Base-by-base conservation (phyloP, 2,888 invertebrate genomes). In the Therioaphis trifolii region DNA sequence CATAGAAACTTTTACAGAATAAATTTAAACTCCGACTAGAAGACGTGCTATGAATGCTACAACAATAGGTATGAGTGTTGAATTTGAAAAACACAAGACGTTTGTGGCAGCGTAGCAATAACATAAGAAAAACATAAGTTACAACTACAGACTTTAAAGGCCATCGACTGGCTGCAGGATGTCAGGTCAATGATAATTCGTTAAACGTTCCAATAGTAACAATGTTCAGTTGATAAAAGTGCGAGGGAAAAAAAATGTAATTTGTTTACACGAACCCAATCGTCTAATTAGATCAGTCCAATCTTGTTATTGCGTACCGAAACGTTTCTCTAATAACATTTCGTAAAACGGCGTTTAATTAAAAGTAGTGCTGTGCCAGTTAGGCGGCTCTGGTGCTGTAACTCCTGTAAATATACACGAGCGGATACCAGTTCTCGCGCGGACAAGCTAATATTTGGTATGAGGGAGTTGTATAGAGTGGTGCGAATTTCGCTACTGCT, bases 311-410 rank as follows among this genome's bases (percentile, higher is more conserved):
- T 52, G 24, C 29, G 4, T 15, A n/a, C 14, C 9, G 29, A 52
- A 40, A 63, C 80, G 35, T 82, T 74, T 24, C 63, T 49, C 74
- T 49, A 63, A 82, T 74, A 74, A 74, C 24, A 63, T 74, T 46
- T 63, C 52, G 40, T 11, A 29, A 14, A 18, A 29, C n/a, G 24
- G 55, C 29, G 72, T 82, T 82, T 82, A 82, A 82, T 82, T 82
- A 82, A 82, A 82, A 82, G 82, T 82, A 82, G 82, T 82, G 72
- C 72, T n/a, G 27, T 46, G 43, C 43, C 58, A 43, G 69, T 27
- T 46, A 14, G 21, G n/a, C 21, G 21, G 15, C 58, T 40, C 52
- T 52, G 52, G 40, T 27, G 1, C 27, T 14, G 27, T 66, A 77
- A 66, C 77, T 77, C 77, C 21, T 77, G 77, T 77, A 35, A 52